A percentile compares a stretch with the other conserved stretches of the same genome.
These are phyloP conservation scores for Andrena marginata DNA, from an alignment of 2,888 invertebrate genomes.

Conservation along the genomic window DNA sequence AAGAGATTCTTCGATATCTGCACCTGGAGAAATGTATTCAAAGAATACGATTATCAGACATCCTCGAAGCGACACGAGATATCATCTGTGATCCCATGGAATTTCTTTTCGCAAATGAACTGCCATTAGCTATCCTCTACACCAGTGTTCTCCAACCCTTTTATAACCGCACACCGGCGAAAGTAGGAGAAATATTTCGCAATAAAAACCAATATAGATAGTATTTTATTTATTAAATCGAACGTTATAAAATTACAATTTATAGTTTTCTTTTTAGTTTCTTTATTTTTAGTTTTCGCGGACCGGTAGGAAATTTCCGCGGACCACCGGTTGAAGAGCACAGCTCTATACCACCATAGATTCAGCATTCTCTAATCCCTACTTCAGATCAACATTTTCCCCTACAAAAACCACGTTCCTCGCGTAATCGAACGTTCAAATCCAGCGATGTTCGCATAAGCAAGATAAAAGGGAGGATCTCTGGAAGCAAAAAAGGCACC, in stretches of 20 bases:
- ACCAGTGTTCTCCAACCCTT: too few relatives aligned
- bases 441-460: neutral
- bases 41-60: neutral
- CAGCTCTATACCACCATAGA: neutral
- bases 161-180: too few relatives aligned
- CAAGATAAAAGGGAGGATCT: neutral
- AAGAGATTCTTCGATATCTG: neutral
- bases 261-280: too few relatives aligned
- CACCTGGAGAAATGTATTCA: neutral
- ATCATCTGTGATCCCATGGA: constrained; percentile 46
- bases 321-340: too few relatives aligned
- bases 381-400: neutral
- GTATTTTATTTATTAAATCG: too few relatives aligned
- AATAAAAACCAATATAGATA: too few relatives aligned
- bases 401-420: neutral
- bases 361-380: neutral
- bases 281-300: too few relatives aligned
- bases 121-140: too few relatives aligned
- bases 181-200: too few relatives aligned
- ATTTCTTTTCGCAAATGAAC: too few relatives aligned
- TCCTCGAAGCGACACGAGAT: constrained; percentile 25
- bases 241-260: too few relatives aligned
- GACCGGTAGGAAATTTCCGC: too few relatives aligned
- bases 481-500: neutral
- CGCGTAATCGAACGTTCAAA: neutral